These are phyloP conservation scores for Xylocopa sonorina DNA, from an alignment of 1,140 invertebrate species.

Conservation along the genomic window DNA sequence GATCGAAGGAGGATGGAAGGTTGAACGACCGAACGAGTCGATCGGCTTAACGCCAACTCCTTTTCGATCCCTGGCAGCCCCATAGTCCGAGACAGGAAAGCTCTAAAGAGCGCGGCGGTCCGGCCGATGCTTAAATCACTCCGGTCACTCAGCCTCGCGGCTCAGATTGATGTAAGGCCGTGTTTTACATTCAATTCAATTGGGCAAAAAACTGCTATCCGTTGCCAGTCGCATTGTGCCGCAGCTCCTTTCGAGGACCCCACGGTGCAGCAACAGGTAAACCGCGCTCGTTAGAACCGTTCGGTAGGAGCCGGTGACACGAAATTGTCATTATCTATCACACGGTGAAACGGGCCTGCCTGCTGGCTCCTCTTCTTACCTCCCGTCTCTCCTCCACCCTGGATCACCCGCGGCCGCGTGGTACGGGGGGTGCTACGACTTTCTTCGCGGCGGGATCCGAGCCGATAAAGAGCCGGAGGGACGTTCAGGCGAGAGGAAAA, in stretches of 20 bases:
- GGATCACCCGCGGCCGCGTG: too few species aligned
- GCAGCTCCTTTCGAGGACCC: slow-evolving; percentile 54
- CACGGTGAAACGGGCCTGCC: slow-evolving; percentile 11
- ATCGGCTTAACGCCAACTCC: slow-evolving; percentile 40
- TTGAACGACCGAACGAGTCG: slow-evolving; percentile 32
- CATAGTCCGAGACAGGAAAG: slow-evolving; percentile 53
- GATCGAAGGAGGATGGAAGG: neutral
- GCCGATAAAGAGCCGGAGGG: neutral
- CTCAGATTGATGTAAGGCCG: slow-evolving; percentile 81
- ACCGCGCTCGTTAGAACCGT: slow-evolving; percentile 63
- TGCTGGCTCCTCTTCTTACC: too few species aligned
- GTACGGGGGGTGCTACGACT: too few species aligned
- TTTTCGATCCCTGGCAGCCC: slow-evolving; percentile 38
- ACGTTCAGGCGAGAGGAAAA: too few species aligned
- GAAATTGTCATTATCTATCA: slow-evolving; percentile 71
- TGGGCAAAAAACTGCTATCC: slow-evolving; percentile 80
- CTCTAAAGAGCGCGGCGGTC: slow-evolving; percentile 69
- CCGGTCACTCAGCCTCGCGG: slow-evolving; percentile 79
- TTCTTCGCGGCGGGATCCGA: neutral
- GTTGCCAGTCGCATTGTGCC: slow-evolving; percentile 70
- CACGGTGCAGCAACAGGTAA: slow-evolving; percentile 47
- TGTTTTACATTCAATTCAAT: slow-evolving; percentile 82
- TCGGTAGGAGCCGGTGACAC: slow-evolving; percentile 42
- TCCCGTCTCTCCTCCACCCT: too few species aligned
- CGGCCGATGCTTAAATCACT: slow-evolving; percentile 78